Evolutionary conservation across 1,140 invertebrate genomes (phyloP), one percentile per base, ranked within the genome.

Genomic region (Arion vulgaris): DNA sequence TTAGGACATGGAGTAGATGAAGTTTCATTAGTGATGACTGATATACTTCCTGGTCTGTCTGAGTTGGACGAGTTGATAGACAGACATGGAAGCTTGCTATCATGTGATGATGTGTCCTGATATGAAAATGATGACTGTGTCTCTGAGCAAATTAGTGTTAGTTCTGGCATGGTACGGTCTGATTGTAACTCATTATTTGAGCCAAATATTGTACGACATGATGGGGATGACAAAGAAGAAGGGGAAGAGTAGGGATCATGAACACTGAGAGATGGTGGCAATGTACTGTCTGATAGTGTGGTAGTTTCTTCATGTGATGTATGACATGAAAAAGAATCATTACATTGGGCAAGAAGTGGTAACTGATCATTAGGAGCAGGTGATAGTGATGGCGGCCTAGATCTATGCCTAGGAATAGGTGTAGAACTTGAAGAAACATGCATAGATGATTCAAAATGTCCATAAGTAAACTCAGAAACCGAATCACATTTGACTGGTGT

Each of bases 361-460:
- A 78, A 66, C 38, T 32, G 28, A 34, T 78, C 76, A 66, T 53
- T 68, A 34, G 53, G 53, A n/a, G 76, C 76, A 36, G 53, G 57
- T 19, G 76, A 78, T n/a, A 78, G n/a, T 36, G 57, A 78, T 26
- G 76, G 76, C 23, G 76, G 76, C 38, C 57, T 5, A 13, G 76
- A 78, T 39, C 7, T 13, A 17, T 72, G 69, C 69, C 39, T 15
- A 41, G 34, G 26, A 19, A 62, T 5, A 62, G 57, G 5, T 62
- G 57, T n/a, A 62, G 57, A n/a, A 62, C 26, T 34, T 9, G n/a
- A 4, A 41, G 69, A 23, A 13, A 72, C 15, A 5, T 72, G 34
- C 7, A 7, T 15, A 13, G 23, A 9, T 77, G 51, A 26, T 39
- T n/a, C n/a, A n/a, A n/a, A n/a, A n/a, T 38, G 57, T 32, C 62